These are phyloP conservation scores for Spongilla lacustris DNA, from an alignment of 37 sponge, comb jelly and placozoan species.

Conservation along the genomic window DNA sequence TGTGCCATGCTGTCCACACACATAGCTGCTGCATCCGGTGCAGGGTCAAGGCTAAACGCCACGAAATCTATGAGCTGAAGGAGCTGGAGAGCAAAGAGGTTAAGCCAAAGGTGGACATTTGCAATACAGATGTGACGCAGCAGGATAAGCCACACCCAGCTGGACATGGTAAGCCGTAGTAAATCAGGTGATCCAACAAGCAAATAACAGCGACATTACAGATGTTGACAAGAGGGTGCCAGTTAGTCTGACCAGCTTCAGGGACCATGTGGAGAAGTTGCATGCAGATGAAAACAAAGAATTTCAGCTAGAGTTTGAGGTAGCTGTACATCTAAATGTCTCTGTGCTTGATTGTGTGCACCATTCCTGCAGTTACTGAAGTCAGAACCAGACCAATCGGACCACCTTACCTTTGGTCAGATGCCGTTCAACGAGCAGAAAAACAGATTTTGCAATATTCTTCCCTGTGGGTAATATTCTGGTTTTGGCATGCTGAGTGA, in stretches of 20 bases:
- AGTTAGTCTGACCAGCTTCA: conserved; percentile 14
- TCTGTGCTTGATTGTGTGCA: not conserved
- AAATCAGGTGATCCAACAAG: not conserved
- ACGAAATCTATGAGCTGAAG: not conserved
- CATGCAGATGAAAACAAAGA: conserved; percentile 57
- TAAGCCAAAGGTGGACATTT: not conserved
- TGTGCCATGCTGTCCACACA: not conserved
- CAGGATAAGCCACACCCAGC: not conserved
- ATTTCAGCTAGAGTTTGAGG: conserved; percentile 75
- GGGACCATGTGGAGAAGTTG: conserved; percentile 45
- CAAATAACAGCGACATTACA: not conserved
- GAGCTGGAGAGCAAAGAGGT: not conserved
- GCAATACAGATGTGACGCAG: not conserved
- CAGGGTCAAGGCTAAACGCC: not conserved
- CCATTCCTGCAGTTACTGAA: not conserved
- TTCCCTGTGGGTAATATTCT: conserved; percentile 48
- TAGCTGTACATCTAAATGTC: conserved; percentile 6
- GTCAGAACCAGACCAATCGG: not conserved
- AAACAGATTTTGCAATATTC: conserved; percentile 73
- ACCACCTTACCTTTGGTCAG: not conserved
- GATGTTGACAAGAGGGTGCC: not conserved
- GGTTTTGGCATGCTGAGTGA: not conserved
- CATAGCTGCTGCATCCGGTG: not conserved
- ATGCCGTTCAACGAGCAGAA: conserved; percentile 41
- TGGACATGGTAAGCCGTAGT: not conserved